These are phyloP conservation scores for Eupeodes latifasciatus DNA, from an alignment of 2,888 invertebrate species.

Conservation along the genomic window DNA sequence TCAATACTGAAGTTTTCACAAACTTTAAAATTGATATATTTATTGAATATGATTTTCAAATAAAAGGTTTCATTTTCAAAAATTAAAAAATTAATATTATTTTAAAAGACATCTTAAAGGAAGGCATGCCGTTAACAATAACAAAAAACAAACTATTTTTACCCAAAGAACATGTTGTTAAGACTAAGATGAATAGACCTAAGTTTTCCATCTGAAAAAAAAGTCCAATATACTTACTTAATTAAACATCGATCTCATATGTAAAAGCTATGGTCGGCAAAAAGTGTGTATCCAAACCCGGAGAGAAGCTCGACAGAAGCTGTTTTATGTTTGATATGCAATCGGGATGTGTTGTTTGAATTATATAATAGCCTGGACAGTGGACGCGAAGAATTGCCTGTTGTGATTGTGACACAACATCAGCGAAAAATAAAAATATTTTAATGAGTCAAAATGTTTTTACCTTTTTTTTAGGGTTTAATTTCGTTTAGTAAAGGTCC, in stretches of 20 bases:
- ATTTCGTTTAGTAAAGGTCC: background rate
- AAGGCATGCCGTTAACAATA: too few species aligned
- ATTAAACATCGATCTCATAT: constrained; percentile 47
- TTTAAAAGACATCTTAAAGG: too few species aligned
- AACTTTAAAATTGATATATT: too few species aligned
- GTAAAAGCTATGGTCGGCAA: background rate
- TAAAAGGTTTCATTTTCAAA: too few species aligned
- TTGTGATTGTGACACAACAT: constrained; percentile 41
- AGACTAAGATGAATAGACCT: background rate
- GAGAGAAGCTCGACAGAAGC: constrained; percentile 41
- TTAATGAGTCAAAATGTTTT: constrained; percentile 47
- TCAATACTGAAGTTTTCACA: too few species aligned
- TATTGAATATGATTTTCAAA: too few species aligned
- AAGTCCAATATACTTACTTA: background rate
- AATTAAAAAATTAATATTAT: too few species aligned
- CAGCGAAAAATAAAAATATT: constrained; percentile 18
- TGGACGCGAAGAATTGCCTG: constrained; percentile 14
- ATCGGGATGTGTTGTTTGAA: background rate
- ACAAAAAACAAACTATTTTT: too few species aligned
- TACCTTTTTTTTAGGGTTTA: background rate
- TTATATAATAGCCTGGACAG: background rate
- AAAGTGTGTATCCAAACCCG: constrained; percentile 1
- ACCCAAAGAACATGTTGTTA: background rate
- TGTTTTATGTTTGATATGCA: constrained; percentile 29
- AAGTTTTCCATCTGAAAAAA: background rate